These are phyloP conservation scores for Mactra quadrangularis DNA, from an alignment of 1,140 invertebrate genomes.

Conservation along the genomic window DNA sequence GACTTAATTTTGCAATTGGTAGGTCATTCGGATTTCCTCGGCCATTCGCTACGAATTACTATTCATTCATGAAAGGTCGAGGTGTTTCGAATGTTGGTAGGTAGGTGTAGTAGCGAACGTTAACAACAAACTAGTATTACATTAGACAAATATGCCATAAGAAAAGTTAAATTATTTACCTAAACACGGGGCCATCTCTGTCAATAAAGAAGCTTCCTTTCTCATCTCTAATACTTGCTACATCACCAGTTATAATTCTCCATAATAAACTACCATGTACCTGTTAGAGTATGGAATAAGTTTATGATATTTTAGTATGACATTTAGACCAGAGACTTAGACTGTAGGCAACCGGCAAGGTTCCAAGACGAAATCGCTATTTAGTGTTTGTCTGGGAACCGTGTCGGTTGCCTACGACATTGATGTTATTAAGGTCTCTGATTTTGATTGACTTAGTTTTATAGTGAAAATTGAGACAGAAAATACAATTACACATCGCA, in stretches of 20 bases:
- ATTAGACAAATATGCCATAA: no score
- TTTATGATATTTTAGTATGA: neutral
- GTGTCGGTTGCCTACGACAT: neutral
- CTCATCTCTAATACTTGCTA: conserved; percentile 72
- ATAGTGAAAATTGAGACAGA: no score
- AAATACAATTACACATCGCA: no score
- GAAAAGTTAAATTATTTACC: conserved; percentile 62
- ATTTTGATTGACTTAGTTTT: neutral
- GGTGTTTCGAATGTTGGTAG: no score
- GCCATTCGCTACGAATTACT: no score
- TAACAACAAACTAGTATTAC: no score
- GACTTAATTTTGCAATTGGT: no score
- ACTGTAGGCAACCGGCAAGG: no score
- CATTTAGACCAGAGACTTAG: neutral
- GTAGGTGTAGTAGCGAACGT: no score
- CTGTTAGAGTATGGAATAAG: conserved; percentile 2
- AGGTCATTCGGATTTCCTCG: no score
- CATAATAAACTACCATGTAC: conserved; percentile 73
- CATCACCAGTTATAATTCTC: conserved; percentile 74
- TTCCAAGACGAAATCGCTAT: neutral
- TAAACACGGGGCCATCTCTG: conserved; percentile 76
- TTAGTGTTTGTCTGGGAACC: neutral
- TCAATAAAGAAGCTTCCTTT: conserved; percentile 78
- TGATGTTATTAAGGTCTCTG: neutral
- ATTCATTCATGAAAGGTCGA: no score